Base-by-base conservation (phyloP, 2,888 invertebrate species). In the Xanthorhoe spadicearia region DNA sequence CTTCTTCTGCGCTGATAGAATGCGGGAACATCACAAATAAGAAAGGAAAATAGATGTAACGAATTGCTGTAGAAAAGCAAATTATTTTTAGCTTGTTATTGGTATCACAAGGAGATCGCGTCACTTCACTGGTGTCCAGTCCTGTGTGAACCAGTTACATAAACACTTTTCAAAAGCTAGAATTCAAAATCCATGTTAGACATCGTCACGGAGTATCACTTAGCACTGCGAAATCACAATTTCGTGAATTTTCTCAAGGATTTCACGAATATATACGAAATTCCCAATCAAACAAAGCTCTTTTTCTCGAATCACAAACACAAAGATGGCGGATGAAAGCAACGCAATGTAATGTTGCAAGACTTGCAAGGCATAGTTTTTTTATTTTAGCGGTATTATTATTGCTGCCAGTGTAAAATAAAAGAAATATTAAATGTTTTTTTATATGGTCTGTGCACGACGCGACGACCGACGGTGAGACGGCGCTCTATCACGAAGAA, bases 11-110 rank as follows among this genome's bases (percentile, higher is more conserved):
- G 94, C 94, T 88, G 86, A 91, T 92, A 89, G 92, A 92, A 94
- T 94, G 94, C 89, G 95, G 94, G 94, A 92, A 95, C 95, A 95
- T 95, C 93, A 95, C 95, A 95, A 93, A 93, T 88, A 90, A 83
- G 84, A 88, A 83, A 83, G 83, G 82, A 87, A 85, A 79, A 80
- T 83, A 77, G 78, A 81, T 81, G 81, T 81, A 84, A 75, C 78
- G 84, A 91, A 91, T 82, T 84, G 85, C 82, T 86, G 73, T 81
- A 82, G 75, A 76, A 79, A 82, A 84, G 82, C 76, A 83, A 85
- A 86, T 83, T 91, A 89, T 89, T 86, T 85, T 81, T 88, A 81
- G 87, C 85, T 90, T 84, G 83, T 82, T 84, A 73, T 79, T 81
- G 82, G 84, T 83, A 83, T 83, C 82, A 80, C 79, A 83, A 86